Percentiles rank a stretch among this genome's conserved stretches.
Evolutionary conservation across 2,888 invertebrate genomes (phyloP).

Genomic region (Dolichopus griseipennis): DNA sequence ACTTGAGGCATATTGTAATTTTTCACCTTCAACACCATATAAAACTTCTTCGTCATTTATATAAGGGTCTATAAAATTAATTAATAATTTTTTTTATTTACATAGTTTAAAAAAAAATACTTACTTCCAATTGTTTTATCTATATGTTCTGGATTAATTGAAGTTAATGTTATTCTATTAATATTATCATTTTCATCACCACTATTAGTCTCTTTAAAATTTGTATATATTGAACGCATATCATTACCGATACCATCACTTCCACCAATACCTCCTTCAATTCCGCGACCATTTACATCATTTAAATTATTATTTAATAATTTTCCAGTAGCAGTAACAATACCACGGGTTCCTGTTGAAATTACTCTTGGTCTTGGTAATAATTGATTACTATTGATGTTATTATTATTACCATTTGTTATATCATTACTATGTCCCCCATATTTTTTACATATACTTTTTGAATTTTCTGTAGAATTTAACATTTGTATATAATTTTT

Average conservation of each 20-base stretch:
- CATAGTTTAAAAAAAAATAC: not conserved
- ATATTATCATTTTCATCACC: slow-evolving; percentile 25
- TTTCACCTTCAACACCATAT: slow-evolving; percentile 27
- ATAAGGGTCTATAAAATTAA: slow-evolving; percentile 31
- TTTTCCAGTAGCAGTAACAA: not conserved
- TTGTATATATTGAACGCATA: not conserved
- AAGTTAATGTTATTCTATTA: slow-evolving; percentile 34
- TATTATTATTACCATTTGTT: slow-evolving; percentile 23
- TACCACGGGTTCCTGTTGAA: not conserved
- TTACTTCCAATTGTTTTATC: slow-evolving; percentile 19
- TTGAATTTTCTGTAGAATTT: slow-evolving; percentile 37
- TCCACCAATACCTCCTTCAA: too few species aligned
- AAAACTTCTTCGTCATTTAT: slow-evolving; percentile 18
- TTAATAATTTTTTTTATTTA: not conserved
- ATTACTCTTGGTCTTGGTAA: not conserved
- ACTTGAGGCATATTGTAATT: slow-evolving; percentile 33
- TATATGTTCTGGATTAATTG: slow-evolving; percentile 34
- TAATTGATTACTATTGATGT: not conserved
- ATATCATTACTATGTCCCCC: slow-evolving; percentile 24
- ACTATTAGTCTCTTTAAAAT: slow-evolving; percentile 15
- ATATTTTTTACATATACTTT: slow-evolving; percentile 34
- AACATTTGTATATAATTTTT: slow-evolving; percentile 33
- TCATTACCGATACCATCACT: not conserved
- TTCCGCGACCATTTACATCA: not conserved
- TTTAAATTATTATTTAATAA: not conserved